A percentile compares a stretch with the other conserved stretches of the same genome.
These are phyloP conservation scores for Bombus picipes DNA, from an alignment of 1,140 invertebrate species.

Conservation along the genomic window DNA sequence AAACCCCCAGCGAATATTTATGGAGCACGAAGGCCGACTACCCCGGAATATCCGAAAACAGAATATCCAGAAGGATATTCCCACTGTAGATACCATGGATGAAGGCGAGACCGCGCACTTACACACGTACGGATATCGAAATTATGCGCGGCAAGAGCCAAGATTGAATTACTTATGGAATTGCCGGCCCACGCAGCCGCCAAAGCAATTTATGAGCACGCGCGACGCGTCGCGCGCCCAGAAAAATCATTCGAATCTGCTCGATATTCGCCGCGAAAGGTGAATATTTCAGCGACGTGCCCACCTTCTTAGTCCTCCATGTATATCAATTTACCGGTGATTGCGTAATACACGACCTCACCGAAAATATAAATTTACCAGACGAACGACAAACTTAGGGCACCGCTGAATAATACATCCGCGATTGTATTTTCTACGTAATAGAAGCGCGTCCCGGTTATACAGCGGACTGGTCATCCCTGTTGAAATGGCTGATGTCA, in stretches of 20 bases:
- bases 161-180: conserved; percentile 76
- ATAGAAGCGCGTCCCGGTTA: neutral
- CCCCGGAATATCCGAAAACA: conserved; percentile 12
- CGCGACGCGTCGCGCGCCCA: conserved; percentile 14
- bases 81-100: neutral
- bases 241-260: conserved; percentile 69
- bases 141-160: conserved; percentile 71
- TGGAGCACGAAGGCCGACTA: neutral
- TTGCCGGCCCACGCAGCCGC: conserved; percentile 60
- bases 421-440: conserved; percentile 23
- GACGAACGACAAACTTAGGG: conserved; percentile 3
- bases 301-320: neutral
- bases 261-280: conserved; percentile 58
- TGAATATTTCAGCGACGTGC: conserved; percentile 52
- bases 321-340: conserved; percentile 42
- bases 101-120: too few relatives aligned
- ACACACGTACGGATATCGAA: conserved; percentile 12
- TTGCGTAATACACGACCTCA: conserved; percentile 15
- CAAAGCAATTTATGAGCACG: conserved; percentile 71
- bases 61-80: conserved; percentile 26
- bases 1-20: conserved; percentile 5
- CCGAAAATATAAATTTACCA: conserved; percentile 31
- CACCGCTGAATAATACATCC: conserved; percentile 10
- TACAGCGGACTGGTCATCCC: neutral
- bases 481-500: neutral